phyloP scores from a whole-genome alignment of 2,888 invertebrate species.

The Agrochola lota region DNA sequence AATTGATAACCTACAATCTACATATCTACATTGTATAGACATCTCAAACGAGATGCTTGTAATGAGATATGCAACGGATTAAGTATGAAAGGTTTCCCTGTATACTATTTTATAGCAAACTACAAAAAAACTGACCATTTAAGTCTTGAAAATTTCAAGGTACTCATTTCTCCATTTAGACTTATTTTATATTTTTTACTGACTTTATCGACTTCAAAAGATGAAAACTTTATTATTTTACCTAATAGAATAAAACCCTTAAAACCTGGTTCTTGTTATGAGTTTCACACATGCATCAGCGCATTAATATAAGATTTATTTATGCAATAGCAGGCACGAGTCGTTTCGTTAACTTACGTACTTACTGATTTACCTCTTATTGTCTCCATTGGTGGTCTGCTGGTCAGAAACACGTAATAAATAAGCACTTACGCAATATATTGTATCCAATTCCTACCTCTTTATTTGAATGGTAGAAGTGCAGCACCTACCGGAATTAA shows the following conservation, averaged over 20 bases:
- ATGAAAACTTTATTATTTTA: not conserved
- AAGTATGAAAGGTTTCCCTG: not conserved
- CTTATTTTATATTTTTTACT: not conserved
- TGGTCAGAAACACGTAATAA: conserved; percentile 21
- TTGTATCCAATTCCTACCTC: not conserved
- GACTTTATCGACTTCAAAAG: not conserved
- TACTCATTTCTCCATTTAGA: not conserved
- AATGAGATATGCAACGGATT: not conserved
- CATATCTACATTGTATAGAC: not conserved
- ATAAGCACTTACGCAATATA: not conserved
- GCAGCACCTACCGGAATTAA: not conserved
- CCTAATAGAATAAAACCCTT: conserved; percentile 15
- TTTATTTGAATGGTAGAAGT: not conserved
- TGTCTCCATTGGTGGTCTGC: conserved; percentile 51
- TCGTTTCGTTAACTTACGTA: conserved; percentile 40
- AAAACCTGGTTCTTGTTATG: conserved; percentile 22
- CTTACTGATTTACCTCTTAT: conserved; percentile 27
- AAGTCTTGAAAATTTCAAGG: not conserved
- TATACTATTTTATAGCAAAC: not conserved
- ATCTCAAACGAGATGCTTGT: not conserved
- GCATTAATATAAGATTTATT: conserved; percentile 59
- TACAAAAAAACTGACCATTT: not conserved
- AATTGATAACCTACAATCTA: not conserved
- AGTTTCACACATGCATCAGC: conserved; percentile 14
- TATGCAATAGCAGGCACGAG: conserved; percentile 71